Evolutionary conservation across 1,140 invertebrate genomes (phyloP).

Genomic region (Listronotus oregonensis): DNA sequence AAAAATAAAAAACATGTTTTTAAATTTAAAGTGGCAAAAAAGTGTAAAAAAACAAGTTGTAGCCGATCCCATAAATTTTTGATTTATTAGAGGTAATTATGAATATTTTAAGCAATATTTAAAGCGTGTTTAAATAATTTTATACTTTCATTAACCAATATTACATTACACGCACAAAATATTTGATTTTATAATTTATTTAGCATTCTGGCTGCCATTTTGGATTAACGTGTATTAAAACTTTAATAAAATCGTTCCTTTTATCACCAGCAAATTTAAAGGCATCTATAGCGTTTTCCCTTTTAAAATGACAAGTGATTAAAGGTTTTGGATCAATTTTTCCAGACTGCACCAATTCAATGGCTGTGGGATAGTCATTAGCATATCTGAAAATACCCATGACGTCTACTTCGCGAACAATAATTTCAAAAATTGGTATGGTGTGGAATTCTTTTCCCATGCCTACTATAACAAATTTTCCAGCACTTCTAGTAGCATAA

Average conservation of each 20-base stretch:
- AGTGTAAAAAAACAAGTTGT: too few relatives aligned
- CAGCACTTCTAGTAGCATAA: constrained; percentile 82
- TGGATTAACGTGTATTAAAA: constrained; percentile 84
- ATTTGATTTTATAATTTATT: too few relatives aligned
- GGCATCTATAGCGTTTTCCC: constrained; percentile 83
- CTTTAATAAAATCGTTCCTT: constrained; percentile 77
- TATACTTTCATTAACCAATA: too few relatives aligned
- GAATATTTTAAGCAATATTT: too few relatives aligned
- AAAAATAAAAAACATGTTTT: too few relatives aligned
- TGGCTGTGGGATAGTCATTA: constrained; percentile 85
- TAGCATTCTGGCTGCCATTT: constrained; percentile 40
- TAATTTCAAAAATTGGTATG: constrained; percentile 79
- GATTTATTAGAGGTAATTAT: too few relatives aligned
- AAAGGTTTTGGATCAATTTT: constrained; percentile 83
- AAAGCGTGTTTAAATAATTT: too few relatives aligned
- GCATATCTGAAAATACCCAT: constrained; percentile 87
- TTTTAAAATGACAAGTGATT: constrained; percentile 85
- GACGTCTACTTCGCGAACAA: constrained; percentile 85
- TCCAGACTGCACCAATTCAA: constrained; percentile 81
- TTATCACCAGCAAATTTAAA: constrained; percentile 80
- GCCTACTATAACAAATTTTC: constrained; percentile 68
- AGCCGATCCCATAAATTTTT: too few relatives aligned
- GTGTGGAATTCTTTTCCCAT: constrained; percentile 81
- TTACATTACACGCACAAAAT: too few relatives aligned
- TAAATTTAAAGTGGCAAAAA: too few relatives aligned